Evolutionary conservation across 2,797 vertebrate species (phyloP).

Genomic region (Catostomus latipinnis): DNA sequence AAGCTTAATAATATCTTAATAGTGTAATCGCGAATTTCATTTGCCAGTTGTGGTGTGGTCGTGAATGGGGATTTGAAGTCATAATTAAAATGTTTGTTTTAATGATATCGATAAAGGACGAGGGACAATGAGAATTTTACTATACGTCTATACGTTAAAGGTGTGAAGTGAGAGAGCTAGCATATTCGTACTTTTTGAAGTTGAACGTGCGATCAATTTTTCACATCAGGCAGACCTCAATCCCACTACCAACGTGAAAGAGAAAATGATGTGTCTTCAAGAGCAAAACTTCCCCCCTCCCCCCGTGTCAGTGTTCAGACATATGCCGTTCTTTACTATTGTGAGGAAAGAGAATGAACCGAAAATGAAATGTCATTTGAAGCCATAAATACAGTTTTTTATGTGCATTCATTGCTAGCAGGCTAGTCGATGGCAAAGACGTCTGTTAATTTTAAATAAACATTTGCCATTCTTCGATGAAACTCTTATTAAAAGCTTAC

Average conservation of each 20-base stretch:
- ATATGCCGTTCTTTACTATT: conserved; percentile 43
- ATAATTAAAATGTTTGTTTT: not conserved
- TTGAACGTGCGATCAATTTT: conserved; percentile 11
- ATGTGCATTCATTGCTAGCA: not conserved
- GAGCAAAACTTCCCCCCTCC: conserved; percentile 32
- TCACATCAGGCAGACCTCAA: conserved; percentile 18
- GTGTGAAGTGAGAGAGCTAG: conserved; percentile 18
- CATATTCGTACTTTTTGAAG: conserved; percentile 15
- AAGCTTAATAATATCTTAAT: no score
- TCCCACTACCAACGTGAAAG: conserved; percentile 38
- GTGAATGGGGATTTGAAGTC: not conserved
- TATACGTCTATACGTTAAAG: not conserved
- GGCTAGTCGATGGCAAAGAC: not conserved
- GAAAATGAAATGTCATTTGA: conserved; percentile 28
- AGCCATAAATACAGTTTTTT: not conserved
- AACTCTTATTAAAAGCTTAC: not conserved
- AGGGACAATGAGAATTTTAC: not conserved
- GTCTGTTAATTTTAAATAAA: conserved; percentile 1
- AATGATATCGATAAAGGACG: not conserved
- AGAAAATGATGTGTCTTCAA: conserved; percentile 45
- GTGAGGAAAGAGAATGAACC: conserved; percentile 17
- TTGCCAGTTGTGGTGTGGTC: not conserved
- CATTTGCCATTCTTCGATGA: no score
- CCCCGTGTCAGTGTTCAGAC: conserved; percentile 41
- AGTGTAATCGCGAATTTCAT: not conserved